Percentiles rank a stretch among this genome's conserved stretches.
These are phyloP conservation scores for Chascanopsetta lugubris DNA, from an alignment of 2,113 vertebrate species.

Conservation along the genomic window DNA sequence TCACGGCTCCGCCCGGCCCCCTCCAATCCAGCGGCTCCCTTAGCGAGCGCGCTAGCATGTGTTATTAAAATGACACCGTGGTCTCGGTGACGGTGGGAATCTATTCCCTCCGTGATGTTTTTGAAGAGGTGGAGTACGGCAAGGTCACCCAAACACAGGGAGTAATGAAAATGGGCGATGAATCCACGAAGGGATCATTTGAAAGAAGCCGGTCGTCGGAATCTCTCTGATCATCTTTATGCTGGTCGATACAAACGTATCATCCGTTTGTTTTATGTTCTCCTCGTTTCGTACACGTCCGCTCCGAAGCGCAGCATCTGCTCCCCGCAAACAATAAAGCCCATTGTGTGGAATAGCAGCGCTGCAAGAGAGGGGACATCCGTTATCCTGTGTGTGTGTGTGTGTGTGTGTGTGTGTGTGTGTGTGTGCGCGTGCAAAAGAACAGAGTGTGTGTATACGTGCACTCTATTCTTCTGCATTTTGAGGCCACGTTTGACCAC, in stretches of 20 bases:
- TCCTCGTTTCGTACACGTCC: slow-evolving; percentile 3
- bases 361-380: slow-evolving; percentile 9
- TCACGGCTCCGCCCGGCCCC: slow-evolving; percentile 90
- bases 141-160: slow-evolving; percentile 7
- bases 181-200: background rate
- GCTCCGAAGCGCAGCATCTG: background rate
- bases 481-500: no score
- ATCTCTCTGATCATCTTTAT: slow-evolving; percentile 32
- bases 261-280: slow-evolving; percentile 31
- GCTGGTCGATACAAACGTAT: slow-evolving; percentile 25
- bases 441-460: no score
- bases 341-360: slow-evolving; percentile 17
- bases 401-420: background rate
- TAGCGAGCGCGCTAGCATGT: slow-evolving; percentile 91
- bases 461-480: no score
- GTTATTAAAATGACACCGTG: slow-evolving; percentile 98
- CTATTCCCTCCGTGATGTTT: slow-evolving; percentile 66
- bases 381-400: slow-evolving; percentile 2
- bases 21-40: slow-evolving; percentile 88
- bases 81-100: slow-evolving; percentile 89
- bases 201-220: background rate
- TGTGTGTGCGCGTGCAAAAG: no score
- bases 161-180: slow-evolving; percentile 32
- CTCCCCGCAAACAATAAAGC: slow-evolving; percentile 31
- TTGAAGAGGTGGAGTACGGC: background rate